Conservation (phyloP, 2,113 vertebrate genomes). For the Echinops telfairi region DNA sequence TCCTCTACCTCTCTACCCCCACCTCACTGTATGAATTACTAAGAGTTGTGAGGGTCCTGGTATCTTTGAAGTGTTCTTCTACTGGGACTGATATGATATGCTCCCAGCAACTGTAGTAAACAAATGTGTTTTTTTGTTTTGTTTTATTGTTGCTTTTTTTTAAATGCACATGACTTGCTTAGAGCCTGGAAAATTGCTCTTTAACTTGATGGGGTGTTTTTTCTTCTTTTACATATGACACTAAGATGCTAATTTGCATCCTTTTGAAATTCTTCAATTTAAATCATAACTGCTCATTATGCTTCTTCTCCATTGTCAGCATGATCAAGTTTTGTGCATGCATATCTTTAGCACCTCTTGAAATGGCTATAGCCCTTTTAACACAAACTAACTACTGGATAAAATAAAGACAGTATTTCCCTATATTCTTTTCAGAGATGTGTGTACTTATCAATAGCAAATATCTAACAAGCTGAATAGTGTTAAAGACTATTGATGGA, state of each 20-base stretch:
- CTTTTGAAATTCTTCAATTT: slow-evolving; percentile 70
- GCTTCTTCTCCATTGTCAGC: slow-evolving; percentile 58
- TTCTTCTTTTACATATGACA: slow-evolving; percentile 63
- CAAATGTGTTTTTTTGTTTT: slow-evolving; percentile 8
- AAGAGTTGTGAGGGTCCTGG: slow-evolving; percentile 57
- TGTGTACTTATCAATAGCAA: slow-evolving; percentile 32
- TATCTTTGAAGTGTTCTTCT: slow-evolving; percentile 54
- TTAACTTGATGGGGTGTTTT: slow-evolving; percentile 68
- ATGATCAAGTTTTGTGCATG: slow-evolving; percentile 48
- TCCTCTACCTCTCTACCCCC: not conserved
- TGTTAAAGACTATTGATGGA: slow-evolving; percentile 53
- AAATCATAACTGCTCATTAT: slow-evolving; percentile 72
- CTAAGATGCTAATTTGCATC: slow-evolving; percentile 65
- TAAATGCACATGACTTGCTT: not conserved
- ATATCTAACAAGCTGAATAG: slow-evolving; percentile 29
- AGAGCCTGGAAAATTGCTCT: slow-evolving; percentile 59
- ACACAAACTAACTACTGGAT: slow-evolving; percentile 53
- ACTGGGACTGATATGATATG: not conserved
- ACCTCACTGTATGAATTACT: not conserved
- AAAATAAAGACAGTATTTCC: slow-evolving; percentile 56
- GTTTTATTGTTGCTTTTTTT: too few relatives aligned
- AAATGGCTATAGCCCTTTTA: slow-evolving; percentile 69
- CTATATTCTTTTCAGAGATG: slow-evolving; percentile 63
- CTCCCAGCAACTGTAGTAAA: slow-evolving; percentile 64
- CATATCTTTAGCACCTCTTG: slow-evolving; percentile 62